A percentile compares a stretch with the other conserved stretches of the same genome.
Evolutionary conservation across 2,888 invertebrate genomes (phyloP).

Genomic region (Cheilosia vernalis): DNA sequence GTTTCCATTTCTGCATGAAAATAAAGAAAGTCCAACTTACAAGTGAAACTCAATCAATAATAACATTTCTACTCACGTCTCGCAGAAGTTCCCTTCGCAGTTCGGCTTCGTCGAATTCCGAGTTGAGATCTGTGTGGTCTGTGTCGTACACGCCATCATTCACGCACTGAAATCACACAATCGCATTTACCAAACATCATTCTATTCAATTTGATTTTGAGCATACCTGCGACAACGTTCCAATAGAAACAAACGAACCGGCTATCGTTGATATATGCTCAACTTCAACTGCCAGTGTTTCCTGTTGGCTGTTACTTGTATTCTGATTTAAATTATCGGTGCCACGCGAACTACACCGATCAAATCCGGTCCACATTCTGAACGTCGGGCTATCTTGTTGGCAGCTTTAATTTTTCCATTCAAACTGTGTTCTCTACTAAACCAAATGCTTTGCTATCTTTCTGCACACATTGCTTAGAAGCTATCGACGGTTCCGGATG

Average conservation of each 20-base stretch:
- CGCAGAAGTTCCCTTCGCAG: constrained; percentile 90
- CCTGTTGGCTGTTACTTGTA: constrained; percentile 83
- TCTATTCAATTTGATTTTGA: too few species aligned
- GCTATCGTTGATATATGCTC: constrained; percentile 89
- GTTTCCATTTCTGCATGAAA: constrained; percentile 92
- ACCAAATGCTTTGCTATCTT: constrained; percentile 40
- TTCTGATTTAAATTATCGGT: constrained; percentile 80
- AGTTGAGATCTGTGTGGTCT: constrained; percentile 91
- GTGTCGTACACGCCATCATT: constrained; percentile 89
- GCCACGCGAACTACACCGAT: constrained; percentile 81
- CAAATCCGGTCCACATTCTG: constrained; percentile 79
- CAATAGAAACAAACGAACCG: constrained; percentile 87
- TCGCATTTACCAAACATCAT: not conserved
- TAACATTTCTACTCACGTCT: constrained; percentile 86
- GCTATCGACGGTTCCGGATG: not conserved
- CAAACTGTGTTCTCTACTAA: constrained; percentile 29
- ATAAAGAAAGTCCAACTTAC: constrained; percentile 32
- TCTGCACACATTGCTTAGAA: not conserved
- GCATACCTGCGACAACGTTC: constrained; percentile 85
- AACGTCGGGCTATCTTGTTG: constrained; percentile 63
- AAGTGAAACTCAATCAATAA: constrained; percentile 2
- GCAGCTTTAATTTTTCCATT: constrained; percentile 68
- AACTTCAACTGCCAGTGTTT: constrained; percentile 86
- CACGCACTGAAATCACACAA: constrained; percentile 79
- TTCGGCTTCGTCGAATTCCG: constrained; percentile 91